Evolutionary conservation across 2,797 vertebrate species (phyloP).

Genomic region (Myotis planiceps): DNA sequence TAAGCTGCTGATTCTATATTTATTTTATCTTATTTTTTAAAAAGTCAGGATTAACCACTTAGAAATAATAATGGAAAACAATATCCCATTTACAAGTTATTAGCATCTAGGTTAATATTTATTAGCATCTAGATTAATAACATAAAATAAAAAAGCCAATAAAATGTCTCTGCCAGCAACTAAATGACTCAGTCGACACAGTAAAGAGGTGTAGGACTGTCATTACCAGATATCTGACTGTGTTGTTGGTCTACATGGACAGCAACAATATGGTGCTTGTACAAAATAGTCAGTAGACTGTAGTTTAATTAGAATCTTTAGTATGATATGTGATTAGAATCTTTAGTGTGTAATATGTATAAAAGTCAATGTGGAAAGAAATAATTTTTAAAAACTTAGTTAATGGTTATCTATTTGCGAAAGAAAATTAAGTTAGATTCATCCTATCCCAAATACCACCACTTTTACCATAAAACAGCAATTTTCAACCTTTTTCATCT

Average conservation of each 20-base stretch:
- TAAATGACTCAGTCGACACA: not conserved
- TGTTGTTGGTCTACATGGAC: not conserved
- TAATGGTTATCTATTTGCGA: constrained; percentile 8
- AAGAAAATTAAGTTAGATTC: not conserved
- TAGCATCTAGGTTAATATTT: not conserved
- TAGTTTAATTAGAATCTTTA: constrained; percentile 1
- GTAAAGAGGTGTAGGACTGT: not conserved
- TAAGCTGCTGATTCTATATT: not conserved
- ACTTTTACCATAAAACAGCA: not conserved
- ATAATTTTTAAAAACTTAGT: not conserved
- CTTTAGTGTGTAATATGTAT: not conserved
- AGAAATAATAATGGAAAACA: not conserved
- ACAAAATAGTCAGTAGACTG: not conserved
- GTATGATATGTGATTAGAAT: not conserved
- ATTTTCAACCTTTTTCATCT: not conserved
- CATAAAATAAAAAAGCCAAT: not conserved
- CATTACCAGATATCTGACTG: not conserved
- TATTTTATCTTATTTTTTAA: not conserved
- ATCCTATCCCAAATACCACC: not conserved
- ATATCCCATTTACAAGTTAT: not conserved
- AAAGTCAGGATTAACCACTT: not conserved
- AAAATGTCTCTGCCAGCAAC: not conserved
- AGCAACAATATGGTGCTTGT: not conserved
- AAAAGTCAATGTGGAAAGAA: constrained; percentile 24
- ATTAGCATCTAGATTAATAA: constrained; percentile 17